A percentile compares a stretch with the other conserved stretches of the same genome.
Conservation (phyloP, 2,797 vertebrate genomes). For the Sandelia bainsii region DNA sequence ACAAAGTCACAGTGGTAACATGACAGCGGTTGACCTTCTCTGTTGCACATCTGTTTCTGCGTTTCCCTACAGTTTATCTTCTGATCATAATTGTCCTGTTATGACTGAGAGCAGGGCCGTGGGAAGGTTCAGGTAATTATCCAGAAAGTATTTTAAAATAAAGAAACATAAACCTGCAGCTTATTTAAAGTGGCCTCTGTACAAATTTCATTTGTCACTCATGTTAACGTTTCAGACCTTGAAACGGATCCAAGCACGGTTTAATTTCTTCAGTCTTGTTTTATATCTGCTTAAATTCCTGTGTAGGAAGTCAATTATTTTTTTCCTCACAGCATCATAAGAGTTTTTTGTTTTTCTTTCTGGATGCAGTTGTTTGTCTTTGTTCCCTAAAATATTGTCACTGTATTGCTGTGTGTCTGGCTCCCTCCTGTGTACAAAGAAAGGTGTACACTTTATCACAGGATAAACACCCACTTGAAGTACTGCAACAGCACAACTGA, state of each 20-base stretch:
- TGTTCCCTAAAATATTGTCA: not conserved
- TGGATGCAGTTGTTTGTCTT: constrained; percentile 29
- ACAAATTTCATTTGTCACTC: not conserved
- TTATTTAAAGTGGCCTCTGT: not conserved
- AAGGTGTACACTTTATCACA: not conserved
- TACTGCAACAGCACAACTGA: constrained; percentile 4
- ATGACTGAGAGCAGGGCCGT: not conserved
- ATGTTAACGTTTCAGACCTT: not conserved
- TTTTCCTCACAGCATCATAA: not conserved
- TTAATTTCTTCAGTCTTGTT: not conserved
- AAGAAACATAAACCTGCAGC: not conserved
- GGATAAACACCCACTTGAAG: not conserved
- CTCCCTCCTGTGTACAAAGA: constrained; percentile 58
- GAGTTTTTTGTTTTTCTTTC: constrained; percentile 17
- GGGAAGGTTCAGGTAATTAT: not conserved
- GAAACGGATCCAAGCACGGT: not conserved
- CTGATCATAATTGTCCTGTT: not conserved
- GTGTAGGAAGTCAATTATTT: not conserved
- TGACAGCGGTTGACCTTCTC: not conserved
- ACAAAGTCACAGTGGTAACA: not conserved
- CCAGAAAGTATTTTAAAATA: not conserved
- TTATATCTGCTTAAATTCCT: not conserved
- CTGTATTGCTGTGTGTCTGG: constrained; percentile 31
- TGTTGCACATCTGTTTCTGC: constrained; percentile 6
- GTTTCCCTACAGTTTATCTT: not conserved